Conservation (phyloP, 2,113 vertebrate species). For the Mobula birostris region DNA sequence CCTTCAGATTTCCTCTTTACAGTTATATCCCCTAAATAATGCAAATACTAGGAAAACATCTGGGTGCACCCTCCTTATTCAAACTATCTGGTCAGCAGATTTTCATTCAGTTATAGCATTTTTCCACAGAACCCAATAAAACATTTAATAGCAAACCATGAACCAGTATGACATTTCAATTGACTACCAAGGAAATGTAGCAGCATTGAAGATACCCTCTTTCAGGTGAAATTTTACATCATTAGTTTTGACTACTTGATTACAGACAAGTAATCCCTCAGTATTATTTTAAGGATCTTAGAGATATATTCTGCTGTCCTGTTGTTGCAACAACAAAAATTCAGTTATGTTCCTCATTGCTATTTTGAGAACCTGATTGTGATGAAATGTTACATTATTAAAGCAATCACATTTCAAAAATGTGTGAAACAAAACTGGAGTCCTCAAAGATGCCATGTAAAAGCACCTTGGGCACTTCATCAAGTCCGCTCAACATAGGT, state of each 20-base stretch:
- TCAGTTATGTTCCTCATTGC: neutral
- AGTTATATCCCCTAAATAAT: neutral
- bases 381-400: neutral
- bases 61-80: neutral
- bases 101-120: neutral
- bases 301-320: neutral
- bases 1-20: neutral
- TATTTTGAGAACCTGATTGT: neutral
- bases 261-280: neutral
- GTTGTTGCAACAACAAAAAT: neutral
- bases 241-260: neutral
- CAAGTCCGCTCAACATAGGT: neutral
- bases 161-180: neutral
- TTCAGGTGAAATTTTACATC: neutral
- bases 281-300: neutral
- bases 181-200: neutral
- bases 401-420: neutral
- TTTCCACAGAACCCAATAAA: neutral
- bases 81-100: neutral
- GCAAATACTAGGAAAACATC: neutral
- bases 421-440: neutral
- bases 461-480: neutral
- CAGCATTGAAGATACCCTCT: neutral
- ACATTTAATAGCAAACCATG: too few species aligned
- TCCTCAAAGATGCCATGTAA: neutral